Conservation (phyloP, 2,888 invertebrate genomes). For the Tethea ocularis region DNA sequence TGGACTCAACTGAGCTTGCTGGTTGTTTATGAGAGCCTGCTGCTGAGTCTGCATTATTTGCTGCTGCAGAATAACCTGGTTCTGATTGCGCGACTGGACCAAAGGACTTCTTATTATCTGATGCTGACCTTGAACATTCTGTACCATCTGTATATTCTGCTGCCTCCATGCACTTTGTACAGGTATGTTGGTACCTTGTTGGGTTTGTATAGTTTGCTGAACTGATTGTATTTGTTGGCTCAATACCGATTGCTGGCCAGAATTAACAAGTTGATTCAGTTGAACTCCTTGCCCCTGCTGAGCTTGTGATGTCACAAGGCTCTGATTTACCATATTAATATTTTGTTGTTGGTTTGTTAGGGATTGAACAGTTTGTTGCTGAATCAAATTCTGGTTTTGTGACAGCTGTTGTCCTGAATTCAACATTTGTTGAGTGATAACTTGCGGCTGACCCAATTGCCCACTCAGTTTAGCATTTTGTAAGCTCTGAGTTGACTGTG, state of each 20-base stretch:
- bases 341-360: conserved; percentile 73
- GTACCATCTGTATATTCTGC: conserved; percentile 80
- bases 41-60: conserved; percentile 83
- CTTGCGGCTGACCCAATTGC: conserved; percentile 70
- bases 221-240: conserved; percentile 80
- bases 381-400: conserved; percentile 68
- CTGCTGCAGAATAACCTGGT: conserved; percentile 82
- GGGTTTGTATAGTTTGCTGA: conserved; percentile 72
- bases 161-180: conserved; percentile 77
- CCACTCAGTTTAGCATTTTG: conserved; percentile 79
- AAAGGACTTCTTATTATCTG: conserved; percentile 77
- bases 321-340: conserved; percentile 75
- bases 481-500: conserved; percentile 72
- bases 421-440: conserved; percentile 72
- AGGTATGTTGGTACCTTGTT: conserved; percentile 64
- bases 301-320: conserved; percentile 67
- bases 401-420: conserved; percentile 79
- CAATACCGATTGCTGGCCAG: conserved; percentile 66
- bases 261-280: conserved; percentile 74
- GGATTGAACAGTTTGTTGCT: conserved; percentile 75
- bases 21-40: conserved; percentile 73
- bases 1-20: conserved; percentile 78
- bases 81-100: conserved; percentile 76
- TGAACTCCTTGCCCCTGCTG: conserved; percentile 68
- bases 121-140: conserved; percentile 80